These are phyloP conservation scores for Strigamia crassipes DNA, from an alignment of 2,888 invertebrate genomes.

Conservation along the genomic window DNA sequence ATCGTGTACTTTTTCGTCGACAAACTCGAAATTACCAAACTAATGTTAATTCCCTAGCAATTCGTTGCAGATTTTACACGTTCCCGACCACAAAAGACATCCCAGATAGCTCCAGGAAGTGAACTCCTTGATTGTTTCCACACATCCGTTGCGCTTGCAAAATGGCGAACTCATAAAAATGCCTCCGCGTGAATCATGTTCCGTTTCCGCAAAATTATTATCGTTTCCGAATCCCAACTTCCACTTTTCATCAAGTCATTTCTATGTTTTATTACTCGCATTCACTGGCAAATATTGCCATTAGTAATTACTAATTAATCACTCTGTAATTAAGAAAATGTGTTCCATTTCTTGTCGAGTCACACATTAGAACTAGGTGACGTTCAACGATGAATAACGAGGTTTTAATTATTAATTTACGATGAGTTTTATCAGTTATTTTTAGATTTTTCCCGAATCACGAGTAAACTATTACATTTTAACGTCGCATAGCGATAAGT, in stretches of 20 bases:
- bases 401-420: no score
- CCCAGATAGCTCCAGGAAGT: neutral
- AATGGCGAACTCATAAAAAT: neutral
- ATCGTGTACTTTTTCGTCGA: neutral
- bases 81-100: neutral
- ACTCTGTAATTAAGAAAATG: neutral
- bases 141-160: neutral
- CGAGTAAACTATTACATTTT: no score
- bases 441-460: no score
- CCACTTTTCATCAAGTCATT: neutral
- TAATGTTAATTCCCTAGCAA: neutral
- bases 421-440: no score
- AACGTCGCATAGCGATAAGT: no score
- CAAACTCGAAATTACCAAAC: neutral
- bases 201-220: neutral
- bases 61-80: neutral
- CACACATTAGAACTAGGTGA: no score
- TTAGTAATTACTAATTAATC: neutral
- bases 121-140: neutral
- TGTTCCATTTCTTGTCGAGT: neutral
- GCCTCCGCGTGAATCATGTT: neutral
- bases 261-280: neutral
- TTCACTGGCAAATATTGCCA: neutral
- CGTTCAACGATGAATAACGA: no score
- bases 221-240: constrained; percentile 3